Evolutionary conservation across 2,888 invertebrate genomes (phyloP).

Genomic region (Caradrina clavipalpis): DNA sequence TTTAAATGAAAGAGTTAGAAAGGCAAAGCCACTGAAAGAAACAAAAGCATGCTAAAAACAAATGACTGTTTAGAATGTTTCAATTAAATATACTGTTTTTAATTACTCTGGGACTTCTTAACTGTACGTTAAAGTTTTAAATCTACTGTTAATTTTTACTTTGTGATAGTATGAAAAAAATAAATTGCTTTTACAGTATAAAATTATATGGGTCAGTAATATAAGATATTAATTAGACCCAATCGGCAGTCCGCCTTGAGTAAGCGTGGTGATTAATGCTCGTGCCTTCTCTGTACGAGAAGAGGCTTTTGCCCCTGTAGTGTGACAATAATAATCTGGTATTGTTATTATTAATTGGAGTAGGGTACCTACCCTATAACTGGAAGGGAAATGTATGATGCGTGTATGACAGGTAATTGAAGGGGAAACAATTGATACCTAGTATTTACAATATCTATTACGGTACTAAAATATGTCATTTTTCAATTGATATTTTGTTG

Average conservation of each 20-base stretch:
- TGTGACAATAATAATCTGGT: no score
- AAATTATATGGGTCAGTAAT: constrained; percentile 42
- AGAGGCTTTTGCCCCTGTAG: no score
- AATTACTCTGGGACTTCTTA: background rate
- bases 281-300: no score
- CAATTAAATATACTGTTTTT: background rate
- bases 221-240: constrained; percentile 9
- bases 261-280: no score
- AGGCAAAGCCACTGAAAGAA: background rate
- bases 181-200: constrained; percentile 26
- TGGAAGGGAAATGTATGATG: constrained; percentile 31
- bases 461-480: constrained; percentile 6
- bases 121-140: background rate
- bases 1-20: background rate
- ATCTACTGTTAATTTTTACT: constrained; percentile 19
- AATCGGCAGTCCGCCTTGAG: no score
- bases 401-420: constrained; percentile 14
- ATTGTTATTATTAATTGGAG: constrained; percentile 19
- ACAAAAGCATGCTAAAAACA: background rate
- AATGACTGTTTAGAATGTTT: accelerated
- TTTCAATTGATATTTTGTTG: constrained; percentile 1
- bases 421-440: constrained; percentile 16
- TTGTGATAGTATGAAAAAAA: background rate
- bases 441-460: constrained; percentile 2
- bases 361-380: constrained; percentile 5